Conservation (phyloP, 2,888 invertebrate species). For the Tupiocoris notatus region DNA sequence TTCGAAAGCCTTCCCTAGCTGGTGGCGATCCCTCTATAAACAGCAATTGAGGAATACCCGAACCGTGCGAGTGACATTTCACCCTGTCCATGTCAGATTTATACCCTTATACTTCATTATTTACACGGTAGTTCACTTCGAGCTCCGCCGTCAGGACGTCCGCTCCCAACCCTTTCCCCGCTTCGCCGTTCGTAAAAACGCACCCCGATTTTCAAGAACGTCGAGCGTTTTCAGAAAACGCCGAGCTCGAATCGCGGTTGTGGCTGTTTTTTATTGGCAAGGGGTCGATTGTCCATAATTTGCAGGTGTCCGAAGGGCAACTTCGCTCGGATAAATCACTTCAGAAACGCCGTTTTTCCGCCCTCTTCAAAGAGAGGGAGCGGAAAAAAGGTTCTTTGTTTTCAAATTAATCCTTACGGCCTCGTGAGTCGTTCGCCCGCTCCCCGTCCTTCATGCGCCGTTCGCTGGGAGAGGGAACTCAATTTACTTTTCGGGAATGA, state of each 20-base stretch:
- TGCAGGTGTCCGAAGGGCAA: conserved; percentile 41
- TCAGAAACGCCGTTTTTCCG: conserved; percentile 29
- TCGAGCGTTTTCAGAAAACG: neutral
- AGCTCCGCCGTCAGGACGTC: neutral
- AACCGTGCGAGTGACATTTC: conserved; percentile 37
- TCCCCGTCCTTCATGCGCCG: neutral
- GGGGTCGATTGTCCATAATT: conserved; percentile 32
- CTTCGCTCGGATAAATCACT: conserved; percentile 37
- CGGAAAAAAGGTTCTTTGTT: conserved; percentile 6
- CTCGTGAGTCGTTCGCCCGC: neutral
- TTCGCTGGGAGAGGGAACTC: neutral
- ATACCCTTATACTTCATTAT: conserved; percentile 43
- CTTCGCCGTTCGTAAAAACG: neutral
- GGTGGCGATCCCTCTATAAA: conserved; percentile 41
- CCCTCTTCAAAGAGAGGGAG: neutral
- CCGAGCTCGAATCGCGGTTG: conserved; percentile 23
- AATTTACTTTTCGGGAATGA: conserved; percentile 15
- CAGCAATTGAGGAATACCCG: conserved; percentile 43
- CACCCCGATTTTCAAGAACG: neutral
- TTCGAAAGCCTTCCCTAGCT: neutral
- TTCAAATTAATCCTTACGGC: conserved; percentile 38
- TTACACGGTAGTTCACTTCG: conserved; percentile 40
- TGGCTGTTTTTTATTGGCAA: conserved; percentile 42
- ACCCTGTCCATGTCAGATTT: conserved; percentile 43
- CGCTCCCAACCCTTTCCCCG: conserved; percentile 1